Evolutionary conservation across 2,797 vertebrate species (phyloP), one percentile per base, ranked within the genome.

Genomic region (Anguilla pacifica): DNA sequence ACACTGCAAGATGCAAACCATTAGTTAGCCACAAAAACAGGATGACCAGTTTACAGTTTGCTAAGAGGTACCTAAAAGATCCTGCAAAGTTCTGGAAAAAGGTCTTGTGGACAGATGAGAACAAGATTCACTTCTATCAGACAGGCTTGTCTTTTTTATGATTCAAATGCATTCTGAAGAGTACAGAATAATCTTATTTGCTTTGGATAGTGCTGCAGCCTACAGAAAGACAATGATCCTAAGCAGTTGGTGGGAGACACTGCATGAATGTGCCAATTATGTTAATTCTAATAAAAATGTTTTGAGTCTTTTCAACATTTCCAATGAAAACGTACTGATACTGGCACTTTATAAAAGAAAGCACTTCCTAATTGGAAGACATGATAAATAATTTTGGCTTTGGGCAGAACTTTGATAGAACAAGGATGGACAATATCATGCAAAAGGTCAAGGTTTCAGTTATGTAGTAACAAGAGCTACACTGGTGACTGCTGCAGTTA

Each of bases 251-350:
- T 72, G 67, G 67, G 28, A 72, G 28, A 72, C 28, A 10, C 31
- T 9, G 13, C 19, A 28, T 35, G 70, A 15, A 39, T 17, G 11
- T 13, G 15, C 28, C 70, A 74, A 74, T 74, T 74, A 35, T 22
- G 10, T 35, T 35, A 31, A 74, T 35, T 11, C 70, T 13, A 59
- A 35, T 79, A 43, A 77, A 59, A 86, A 53, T 28, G 55, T 35
- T 19, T 79, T 57, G 17, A 86, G 17, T 35, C 49, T 86, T 86
- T 86, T 49, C 67, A 61, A 59, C 74, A 74, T 86, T 59, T 46
- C 31, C 53, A 79, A 74, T n/a, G 22, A 31, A 79, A 86, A 74
- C 53, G 72, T 86, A 43, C 35, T 39, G 77, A 13, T 17, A 15
- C 11, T 31, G 70, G 31, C 28, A 35, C 19, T 15, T 3, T 74